Evolutionary conservation across 2,888 invertebrate species (phyloP).

Genomic region (Dioctria rufipes): DNA sequence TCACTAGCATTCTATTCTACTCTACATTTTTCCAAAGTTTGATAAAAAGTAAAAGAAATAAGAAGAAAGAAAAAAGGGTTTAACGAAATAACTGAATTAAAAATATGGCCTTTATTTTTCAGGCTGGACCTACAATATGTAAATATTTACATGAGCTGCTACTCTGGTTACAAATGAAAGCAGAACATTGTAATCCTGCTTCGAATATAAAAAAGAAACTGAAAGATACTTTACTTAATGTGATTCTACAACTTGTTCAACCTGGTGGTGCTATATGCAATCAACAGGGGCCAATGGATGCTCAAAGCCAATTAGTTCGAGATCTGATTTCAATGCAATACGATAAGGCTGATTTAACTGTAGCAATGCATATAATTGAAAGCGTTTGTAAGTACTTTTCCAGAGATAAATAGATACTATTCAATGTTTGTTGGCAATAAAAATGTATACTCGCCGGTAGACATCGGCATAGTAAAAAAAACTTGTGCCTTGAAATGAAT

Average conservation of each 20-base stretch:
- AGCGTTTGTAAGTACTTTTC: slow-evolving; percentile 75
- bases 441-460: too few relatives aligned
- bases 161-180: slow-evolving; percentile 78
- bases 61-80: too few relatives aligned
- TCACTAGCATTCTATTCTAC: too few relatives aligned
- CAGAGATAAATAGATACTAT: too few relatives aligned
- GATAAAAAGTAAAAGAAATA: too few relatives aligned
- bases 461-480: not conserved
- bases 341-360: slow-evolving; percentile 79
- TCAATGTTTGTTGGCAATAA: too few relatives aligned
- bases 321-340: slow-evolving; percentile 77
- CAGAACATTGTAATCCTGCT: slow-evolving; percentile 74
- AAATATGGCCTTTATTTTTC: not conserved
- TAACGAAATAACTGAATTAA: too few relatives aligned
- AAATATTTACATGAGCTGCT: slow-evolving; percentile 82
- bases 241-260: slow-evolving; percentile 81
- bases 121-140: slow-evolving; percentile 85
- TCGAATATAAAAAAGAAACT: slow-evolving; percentile 74
- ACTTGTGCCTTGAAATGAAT: not conserved
- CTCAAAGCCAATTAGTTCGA: slow-evolving; percentile 81
- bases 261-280: slow-evolving; percentile 78
- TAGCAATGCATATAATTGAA: slow-evolving; percentile 82
- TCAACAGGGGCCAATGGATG: slow-evolving; percentile 80
- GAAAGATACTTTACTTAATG: slow-evolving; percentile 76
- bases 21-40: too few relatives aligned